phyloP scores from a whole-genome alignment of 2,113 vertebrate species.

The Paracyprichromis sp. region DNA sequence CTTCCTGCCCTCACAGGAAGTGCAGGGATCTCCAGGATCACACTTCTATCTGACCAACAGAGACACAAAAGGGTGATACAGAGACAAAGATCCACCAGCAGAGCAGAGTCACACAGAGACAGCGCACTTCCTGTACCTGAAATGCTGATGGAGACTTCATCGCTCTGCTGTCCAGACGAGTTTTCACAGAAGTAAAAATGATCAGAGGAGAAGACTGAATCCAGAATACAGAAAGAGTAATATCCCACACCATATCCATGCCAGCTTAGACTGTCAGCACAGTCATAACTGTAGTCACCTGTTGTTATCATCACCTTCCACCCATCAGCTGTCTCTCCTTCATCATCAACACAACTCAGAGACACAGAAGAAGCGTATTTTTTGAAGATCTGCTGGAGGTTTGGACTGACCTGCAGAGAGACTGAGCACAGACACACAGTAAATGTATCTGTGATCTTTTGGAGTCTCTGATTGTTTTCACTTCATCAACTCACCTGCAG shows the following conservation, averaged over 20 bases:
- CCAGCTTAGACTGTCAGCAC: not conserved
- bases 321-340: not conserved
- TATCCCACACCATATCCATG: not conserved
- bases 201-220: not conserved
- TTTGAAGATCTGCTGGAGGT: not conserved
- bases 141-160: not conserved
- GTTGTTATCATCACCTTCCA: not conserved
- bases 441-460: no score
- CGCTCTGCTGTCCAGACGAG: not conserved
- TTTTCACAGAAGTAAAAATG: not conserved
- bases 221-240: not conserved
- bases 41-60: not conserved
- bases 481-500: not conserved
- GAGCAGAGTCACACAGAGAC: not conserved
- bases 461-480: no score
- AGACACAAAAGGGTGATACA: not conserved
- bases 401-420: not conserved
- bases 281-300: not conserved
- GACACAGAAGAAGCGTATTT: not conserved
- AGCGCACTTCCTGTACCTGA: not conserved
- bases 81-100: not conserved
- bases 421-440: not conserved
- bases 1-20: not conserved
- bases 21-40: not conserved
- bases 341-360: not conserved